Percentiles rank a stretch among this genome's conserved stretches.
phyloP scores from a whole-genome alignment of 2,888 invertebrate species.

The Leptinotarsa tumamoca region DNA sequence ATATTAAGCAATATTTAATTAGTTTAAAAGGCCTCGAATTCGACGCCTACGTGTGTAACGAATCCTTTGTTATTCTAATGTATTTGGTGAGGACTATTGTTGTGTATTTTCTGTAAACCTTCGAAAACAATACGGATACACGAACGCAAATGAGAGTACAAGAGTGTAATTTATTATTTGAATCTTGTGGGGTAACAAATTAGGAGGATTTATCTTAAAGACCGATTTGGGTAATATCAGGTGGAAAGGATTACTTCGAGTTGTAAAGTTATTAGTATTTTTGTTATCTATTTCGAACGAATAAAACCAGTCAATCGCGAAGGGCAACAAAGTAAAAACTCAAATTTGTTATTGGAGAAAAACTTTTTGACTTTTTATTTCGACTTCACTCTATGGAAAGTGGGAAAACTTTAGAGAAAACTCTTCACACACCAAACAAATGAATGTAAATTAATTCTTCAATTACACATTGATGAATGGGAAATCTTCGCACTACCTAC shows the following conservation, averaged over 20 bases:
- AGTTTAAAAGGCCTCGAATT: conserved; percentile 40
- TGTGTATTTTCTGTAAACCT: conserved; percentile 39
- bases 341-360: no score
- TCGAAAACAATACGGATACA: conserved; percentile 30
- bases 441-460: no score
- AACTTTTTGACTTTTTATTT: no score
- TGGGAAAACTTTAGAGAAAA: no score
- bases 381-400: no score
- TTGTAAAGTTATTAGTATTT: neutral
- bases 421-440: no score
- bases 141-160: neutral
- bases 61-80: conserved; percentile 42
- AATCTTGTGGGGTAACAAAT: conserved; percentile 22
- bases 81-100: conserved; percentile 41
- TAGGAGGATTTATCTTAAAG: conserved; percentile 12
- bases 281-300: neutral
- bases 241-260: conserved; percentile 11
- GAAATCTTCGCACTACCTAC: no score
- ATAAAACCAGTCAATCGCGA: no score
- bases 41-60: conserved; percentile 38
- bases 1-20: conserved; percentile 54
- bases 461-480: no score
- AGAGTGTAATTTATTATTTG: conserved; percentile 22
- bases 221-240: neutral
- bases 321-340: no score